phyloP scores from a whole-genome alignment of 1,140 invertebrate genomes.

The Drosophila orena region DNA sequence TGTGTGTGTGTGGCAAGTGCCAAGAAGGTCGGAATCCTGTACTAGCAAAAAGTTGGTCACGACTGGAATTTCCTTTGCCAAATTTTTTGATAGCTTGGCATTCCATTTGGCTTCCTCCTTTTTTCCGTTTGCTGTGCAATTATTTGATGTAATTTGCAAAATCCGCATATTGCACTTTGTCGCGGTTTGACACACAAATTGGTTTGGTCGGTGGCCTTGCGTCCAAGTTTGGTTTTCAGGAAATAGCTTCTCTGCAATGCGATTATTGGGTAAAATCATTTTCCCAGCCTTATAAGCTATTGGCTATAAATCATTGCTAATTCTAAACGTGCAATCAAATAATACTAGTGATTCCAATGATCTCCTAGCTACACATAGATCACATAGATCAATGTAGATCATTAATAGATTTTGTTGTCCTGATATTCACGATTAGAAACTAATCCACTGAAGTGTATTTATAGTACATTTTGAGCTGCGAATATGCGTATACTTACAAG shows the following conservation, averaged over 20 bases:
- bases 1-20: not conserved
- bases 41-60: conserved; percentile 27
- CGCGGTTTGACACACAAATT: conserved; percentile 5
- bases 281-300: too few species aligned
- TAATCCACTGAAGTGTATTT: too few species aligned
- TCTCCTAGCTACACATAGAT: too few species aligned
- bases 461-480: too few species aligned
- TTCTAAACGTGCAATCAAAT: too few species aligned
- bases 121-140: not conserved
- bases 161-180: conserved; percentile 10
- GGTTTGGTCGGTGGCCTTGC: not conserved
- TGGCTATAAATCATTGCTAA: too few species aligned
- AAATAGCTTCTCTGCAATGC: not conserved
- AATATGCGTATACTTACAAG: not conserved
- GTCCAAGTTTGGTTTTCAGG: not conserved
- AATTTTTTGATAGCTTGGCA: conserved; percentile 18
- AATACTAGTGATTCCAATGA: too few species aligned
- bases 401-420: too few species aligned
- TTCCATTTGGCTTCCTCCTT: not conserved
- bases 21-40: conserved; percentile 6
- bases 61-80: conserved; percentile 31
- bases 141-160: conserved; percentile 23
- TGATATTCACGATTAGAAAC: too few species aligned
- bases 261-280: too few species aligned
- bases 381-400: too few species aligned